Evolutionary conservation across 2,888 invertebrate genomes (phyloP).

Genomic region (Lasius fuliginosus): DNA sequence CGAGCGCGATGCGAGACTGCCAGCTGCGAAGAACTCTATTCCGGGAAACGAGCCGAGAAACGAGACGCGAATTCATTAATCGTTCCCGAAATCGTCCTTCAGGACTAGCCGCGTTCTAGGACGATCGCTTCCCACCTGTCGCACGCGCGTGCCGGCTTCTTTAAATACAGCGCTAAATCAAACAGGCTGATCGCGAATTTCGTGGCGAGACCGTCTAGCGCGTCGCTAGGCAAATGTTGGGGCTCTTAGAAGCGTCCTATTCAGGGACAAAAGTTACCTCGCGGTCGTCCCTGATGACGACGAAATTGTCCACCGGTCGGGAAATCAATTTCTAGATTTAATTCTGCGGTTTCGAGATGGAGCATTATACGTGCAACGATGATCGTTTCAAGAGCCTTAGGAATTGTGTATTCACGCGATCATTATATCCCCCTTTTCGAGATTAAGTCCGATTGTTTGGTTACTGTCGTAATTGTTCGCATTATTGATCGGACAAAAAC

Average conservation of each 20-base stretch:
- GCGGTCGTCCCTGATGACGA: background rate
- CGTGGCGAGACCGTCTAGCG: slow-evolving; percentile 20
- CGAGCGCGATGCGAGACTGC: slow-evolving; percentile 67
- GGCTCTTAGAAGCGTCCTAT: background rate
- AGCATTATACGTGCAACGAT: background rate
- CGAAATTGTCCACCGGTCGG: slow-evolving; percentile 3
- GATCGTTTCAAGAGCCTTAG: background rate
- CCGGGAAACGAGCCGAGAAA: slow-evolving; percentile 65
- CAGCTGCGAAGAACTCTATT: slow-evolving; percentile 69
- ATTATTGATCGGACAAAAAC: background rate
- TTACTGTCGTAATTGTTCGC: background rate
- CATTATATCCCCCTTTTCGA: background rate
- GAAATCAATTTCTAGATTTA: background rate
- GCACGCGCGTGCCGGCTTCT: slow-evolving; percentile 44
- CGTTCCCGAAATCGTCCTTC: slow-evolving; percentile 60
- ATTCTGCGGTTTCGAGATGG: background rate
- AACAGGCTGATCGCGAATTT: slow-evolving; percentile 43
- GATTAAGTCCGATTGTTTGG: background rate
- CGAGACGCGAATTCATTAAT: slow-evolving; percentile 71
- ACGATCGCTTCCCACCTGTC: slow-evolving; percentile 79
- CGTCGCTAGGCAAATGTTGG: slow-evolving; percentile 42
- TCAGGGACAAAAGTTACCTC: slow-evolving; percentile 12
- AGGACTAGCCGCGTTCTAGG: slow-evolving; percentile 54
- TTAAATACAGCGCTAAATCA: background rate
- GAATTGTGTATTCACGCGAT: background rate